Conservation (phyloP, 2,797 vertebrate genomes). For the Gorsachius magnificus region DNA sequence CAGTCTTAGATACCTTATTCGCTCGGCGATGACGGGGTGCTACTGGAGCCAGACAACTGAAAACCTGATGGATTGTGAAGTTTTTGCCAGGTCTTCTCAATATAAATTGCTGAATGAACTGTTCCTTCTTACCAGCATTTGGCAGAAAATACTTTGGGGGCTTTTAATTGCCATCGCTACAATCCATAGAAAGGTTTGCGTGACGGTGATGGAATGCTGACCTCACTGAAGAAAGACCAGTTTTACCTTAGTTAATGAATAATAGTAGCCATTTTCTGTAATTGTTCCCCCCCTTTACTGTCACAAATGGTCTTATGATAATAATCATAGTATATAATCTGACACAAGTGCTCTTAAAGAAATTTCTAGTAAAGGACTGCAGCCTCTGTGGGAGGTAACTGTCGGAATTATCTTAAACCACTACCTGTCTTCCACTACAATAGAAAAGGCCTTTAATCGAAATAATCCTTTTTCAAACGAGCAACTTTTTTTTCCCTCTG, state of each 20-base stretch:
- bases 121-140: slow-evolving; percentile 54
- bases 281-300: slow-evolving; percentile 63
- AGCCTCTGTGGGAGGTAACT: slow-evolving; percentile 81
- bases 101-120: slow-evolving; percentile 33
- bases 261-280: slow-evolving; percentile 67
- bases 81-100: slow-evolving; percentile 8
- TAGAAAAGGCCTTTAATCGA: slow-evolving; percentile 84
- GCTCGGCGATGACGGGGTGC: not conserved
- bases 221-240: slow-evolving; percentile 39
- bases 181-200: slow-evolving; percentile 15
- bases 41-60: slow-evolving; percentile 30
- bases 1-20: not conserved
- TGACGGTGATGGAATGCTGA: slow-evolving; percentile 45
- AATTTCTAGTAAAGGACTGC: slow-evolving; percentile 77
- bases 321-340: slow-evolving; percentile 79
- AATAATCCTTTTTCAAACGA: slow-evolving; percentile 82
- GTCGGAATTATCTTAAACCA: slow-evolving; percentile 83
- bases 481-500: slow-evolving; percentile 77
- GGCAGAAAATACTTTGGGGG: not conserved
- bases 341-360: slow-evolving; percentile 79
- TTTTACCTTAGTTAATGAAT: slow-evolving; percentile 74
- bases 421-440: slow-evolving; percentile 83
- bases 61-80: slow-evolving; percentile 40
- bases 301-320: slow-evolving; percentile 78
- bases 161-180: slow-evolving; percentile 39